These are phyloP conservation scores for Enchytraeus crypticus DNA, from an alignment of 2,888 invertebrate genomes.

Conservation along the genomic window DNA sequence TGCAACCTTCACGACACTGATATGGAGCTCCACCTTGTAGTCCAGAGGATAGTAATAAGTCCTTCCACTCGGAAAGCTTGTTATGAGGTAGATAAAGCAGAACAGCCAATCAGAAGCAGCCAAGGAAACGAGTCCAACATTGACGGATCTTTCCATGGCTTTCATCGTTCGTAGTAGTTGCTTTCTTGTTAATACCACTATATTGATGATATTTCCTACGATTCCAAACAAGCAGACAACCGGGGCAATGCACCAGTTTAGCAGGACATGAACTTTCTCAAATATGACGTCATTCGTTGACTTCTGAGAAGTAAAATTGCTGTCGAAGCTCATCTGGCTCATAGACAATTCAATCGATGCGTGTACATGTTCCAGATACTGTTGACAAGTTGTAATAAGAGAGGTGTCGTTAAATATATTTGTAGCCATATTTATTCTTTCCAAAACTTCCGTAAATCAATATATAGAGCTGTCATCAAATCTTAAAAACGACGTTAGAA, in stretches of 20 bases:
- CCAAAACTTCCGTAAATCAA: no score
- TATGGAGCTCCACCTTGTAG: constrained; percentile 31
- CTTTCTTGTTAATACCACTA: constrained; percentile 64
- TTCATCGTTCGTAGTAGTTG: constrained; percentile 49
- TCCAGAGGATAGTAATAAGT: constrained; percentile 56
- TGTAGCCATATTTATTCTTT: no score
- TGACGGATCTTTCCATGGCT: constrained; percentile 69
- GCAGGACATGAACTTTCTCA: no score
- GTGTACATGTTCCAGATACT: no score
- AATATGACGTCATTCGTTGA: no score
- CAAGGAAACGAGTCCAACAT: constrained; percentile 64
- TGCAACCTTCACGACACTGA: constrained; percentile 34
- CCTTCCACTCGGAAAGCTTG: constrained; percentile 30
- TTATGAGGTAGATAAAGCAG: constrained; percentile 54
- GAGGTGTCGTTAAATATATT: no score
- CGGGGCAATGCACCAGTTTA: background rate
- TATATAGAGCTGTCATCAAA: no score
- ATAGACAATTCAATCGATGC: no score
- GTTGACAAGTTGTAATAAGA: no score
- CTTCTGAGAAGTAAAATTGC: no score
- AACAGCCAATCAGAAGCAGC: constrained; percentile 66
- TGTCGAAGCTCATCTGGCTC: no score
- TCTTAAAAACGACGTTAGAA: no score
- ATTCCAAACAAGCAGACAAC: constrained; percentile 56
- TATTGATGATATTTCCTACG: constrained; percentile 67